phyloP scores from a whole-genome alignment of 2,113 vertebrate genomes.

The Dendrocopos noguchii region DNA sequence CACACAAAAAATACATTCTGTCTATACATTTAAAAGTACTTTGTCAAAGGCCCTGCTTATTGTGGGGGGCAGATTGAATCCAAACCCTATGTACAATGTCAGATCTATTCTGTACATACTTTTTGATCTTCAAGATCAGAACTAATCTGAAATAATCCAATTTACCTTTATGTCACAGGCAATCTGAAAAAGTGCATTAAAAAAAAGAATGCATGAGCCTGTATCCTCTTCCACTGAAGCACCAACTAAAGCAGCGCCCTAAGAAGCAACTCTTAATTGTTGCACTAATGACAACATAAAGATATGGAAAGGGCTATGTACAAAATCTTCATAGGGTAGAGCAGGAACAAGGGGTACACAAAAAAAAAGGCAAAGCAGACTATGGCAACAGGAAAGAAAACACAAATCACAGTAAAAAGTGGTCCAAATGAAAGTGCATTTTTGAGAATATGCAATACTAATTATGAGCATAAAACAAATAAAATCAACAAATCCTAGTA shows the following conservation, averaged over 20 bases:
- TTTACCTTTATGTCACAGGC: background rate
- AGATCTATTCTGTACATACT: too few relatives aligned
- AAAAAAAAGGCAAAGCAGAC: background rate
- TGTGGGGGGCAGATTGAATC: background rate
- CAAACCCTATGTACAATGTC: background rate
- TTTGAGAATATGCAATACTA: background rate
- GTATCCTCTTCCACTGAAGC: background rate
- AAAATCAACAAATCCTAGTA: background rate
- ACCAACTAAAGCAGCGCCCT: background rate
- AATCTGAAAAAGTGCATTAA: background rate
- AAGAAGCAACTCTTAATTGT: background rate
- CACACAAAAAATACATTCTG: background rate
- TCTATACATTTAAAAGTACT: background rate
- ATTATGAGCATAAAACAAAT: rapidly evolving
- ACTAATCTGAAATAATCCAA: background rate
- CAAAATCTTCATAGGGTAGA: background rate
- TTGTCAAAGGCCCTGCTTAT: background rate
- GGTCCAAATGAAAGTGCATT: background rate
- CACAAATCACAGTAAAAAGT: background rate
- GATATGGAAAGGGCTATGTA: background rate
- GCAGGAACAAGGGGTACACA: background rate
- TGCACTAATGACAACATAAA: background rate
- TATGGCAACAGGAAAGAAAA: background rate
- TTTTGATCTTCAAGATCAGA: background rate
- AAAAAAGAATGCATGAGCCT: background rate